Evolutionary conservation across 2,113 vertebrate species (phyloP), one percentile per base, ranked within the genome.

Genomic region (Chunga burmeisteri): DNA sequence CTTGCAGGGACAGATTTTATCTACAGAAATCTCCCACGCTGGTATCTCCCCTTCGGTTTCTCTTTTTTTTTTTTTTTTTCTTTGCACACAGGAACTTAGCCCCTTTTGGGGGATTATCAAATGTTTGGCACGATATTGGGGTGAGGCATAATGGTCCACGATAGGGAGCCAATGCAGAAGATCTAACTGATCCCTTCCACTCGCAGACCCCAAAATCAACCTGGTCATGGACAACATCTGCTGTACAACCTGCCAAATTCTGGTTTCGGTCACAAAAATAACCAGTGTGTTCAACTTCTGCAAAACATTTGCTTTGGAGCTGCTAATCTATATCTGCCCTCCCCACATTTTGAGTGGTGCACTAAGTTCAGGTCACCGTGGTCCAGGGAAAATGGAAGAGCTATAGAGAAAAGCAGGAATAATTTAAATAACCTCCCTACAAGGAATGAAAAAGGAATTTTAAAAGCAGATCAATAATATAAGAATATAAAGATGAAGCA

Each of bases 111-210:
- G 23, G 30, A 13, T 53, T 65, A 30, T 16, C 52, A 68, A 72
- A 61, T 1, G 0, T 29, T 61, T 52, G 20, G 29, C 40, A 91
- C 0, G 0, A 1, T 47, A 44, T 30, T 22, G 44, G 13, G 13
- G 20, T n/a, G 46, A 81, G 14, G 40, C 26, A 47, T 11, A 42
- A 32, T 5, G 34, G 19, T 42, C 68, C 32, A 32, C 0, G 1
- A n/a, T 2, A 68, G n/a, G 52, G 13, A 89, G 42, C 21, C 25
- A 55, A 67, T 12, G 36, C 16, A 58, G 34, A 44, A 82, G 62
- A 29, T 55, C 65, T 71, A 82, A 75, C 32, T 0, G 2, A 63
- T n/a, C 44, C 40, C 49, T 55, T 68, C 30, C 36, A 77, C 53
- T 27, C 82, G 32, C 47, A 59, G n/a, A 42, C 12, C 9, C 61